phyloP scores from a whole-genome alignment of 2,113 vertebrate species.

The Tringa solitaria region DNA sequence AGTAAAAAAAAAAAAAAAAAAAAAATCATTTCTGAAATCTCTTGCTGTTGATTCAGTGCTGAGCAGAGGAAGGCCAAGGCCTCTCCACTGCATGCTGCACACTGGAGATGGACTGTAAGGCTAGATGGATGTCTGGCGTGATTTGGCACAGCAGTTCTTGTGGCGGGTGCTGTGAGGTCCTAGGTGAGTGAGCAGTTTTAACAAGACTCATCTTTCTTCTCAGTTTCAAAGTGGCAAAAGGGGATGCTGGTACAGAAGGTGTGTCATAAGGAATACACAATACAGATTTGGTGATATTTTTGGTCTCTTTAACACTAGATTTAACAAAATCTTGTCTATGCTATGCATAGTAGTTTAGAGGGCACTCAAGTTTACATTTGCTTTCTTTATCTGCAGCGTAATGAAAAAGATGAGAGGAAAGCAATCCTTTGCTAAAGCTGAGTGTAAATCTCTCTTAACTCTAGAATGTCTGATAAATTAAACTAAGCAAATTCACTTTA shows the following conservation, averaged over 20 bases:
- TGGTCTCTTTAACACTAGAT: neutral
- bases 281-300: neutral
- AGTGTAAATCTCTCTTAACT: neutral
- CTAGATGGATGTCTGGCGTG: neutral
- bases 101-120: neutral
- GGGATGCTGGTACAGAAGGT: neutral
- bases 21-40: neutral
- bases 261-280: neutral
- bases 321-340: neutral
- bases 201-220: neutral
- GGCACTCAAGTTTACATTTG: neutral
- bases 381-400: slow-evolving; percentile 2
- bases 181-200: neutral
- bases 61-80: neutral
- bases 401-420: neutral
- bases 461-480: neutral
- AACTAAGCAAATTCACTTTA: neutral
- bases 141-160: neutral
- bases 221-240: neutral
- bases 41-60: neutral
- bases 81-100: neutral
- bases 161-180: neutral
- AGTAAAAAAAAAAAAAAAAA: neutral
- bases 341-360: neutral
- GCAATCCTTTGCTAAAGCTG: neutral